Evolutionary conservation across 2,888 invertebrate species (phyloP).

Genomic region (Nomada fucata): DNA sequence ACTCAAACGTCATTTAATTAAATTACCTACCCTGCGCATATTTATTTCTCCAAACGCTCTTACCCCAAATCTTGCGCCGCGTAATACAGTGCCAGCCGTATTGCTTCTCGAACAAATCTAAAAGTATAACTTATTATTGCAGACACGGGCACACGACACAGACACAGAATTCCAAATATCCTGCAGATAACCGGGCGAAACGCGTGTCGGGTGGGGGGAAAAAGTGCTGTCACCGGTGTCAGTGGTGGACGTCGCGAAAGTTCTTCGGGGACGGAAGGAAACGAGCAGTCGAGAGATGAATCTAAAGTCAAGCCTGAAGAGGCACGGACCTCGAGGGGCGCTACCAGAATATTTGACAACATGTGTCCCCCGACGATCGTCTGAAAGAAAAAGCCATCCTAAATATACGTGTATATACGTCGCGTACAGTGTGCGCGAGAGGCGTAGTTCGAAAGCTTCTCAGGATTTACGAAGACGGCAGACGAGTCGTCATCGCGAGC

Average conservation of each 20-base stretch:
- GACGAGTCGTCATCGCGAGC: conserved; percentile 18
- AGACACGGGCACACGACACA: not conserved
- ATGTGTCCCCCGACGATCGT: conserved; percentile 71
- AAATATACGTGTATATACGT: conserved; percentile 37
- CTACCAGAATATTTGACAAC: conserved; percentile 74
- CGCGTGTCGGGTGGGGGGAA: conserved; percentile 24
- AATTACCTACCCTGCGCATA: not conserved
- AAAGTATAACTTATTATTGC: conserved; percentile 7
- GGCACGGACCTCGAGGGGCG: conserved; percentile 65
- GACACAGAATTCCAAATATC: conserved; percentile 47
- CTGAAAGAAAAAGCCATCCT: conserved; percentile 55
- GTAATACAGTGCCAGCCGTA: no score
- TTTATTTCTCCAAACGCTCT: not conserved
- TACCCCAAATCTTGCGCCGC: conserved; percentile 6
- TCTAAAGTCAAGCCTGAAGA: conserved; percentile 64
- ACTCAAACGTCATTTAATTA: conserved; percentile 1
- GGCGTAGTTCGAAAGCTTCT: not conserved
- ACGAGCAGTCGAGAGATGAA: conserved; percentile 67
- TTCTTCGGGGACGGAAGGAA: conserved; percentile 67
- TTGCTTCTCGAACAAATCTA: not conserved
- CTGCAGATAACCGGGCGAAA: conserved; percentile 12
- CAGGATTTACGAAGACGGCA: conserved; percentile 40
- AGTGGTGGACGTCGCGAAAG: conserved; percentile 48
- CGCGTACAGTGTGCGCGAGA: not conserved
- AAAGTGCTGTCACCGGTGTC: conserved; percentile 46